phyloP scores from a whole-genome alignment of 2,797 vertebrate genomes.

The Helarctos malayanus region DNA sequence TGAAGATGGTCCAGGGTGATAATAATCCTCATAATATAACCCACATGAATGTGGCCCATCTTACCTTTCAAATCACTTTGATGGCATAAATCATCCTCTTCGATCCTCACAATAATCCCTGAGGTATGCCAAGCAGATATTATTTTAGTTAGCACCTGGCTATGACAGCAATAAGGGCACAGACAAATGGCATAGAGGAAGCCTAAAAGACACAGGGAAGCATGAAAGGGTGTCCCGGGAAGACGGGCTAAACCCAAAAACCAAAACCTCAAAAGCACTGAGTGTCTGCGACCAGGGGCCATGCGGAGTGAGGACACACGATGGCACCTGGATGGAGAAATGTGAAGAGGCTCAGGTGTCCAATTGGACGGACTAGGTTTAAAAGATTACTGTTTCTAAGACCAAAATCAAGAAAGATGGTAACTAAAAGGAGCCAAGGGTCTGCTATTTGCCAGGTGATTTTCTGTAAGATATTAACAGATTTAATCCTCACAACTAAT shows the following conservation, averaged over 20 bases:
- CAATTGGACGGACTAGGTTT: background rate
- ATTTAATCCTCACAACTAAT: constrained; percentile 35
- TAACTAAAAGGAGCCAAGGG: background rate
- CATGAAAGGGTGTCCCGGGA: background rate
- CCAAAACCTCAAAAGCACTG: background rate
- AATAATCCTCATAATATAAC: background rate
- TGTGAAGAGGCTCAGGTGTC: background rate
- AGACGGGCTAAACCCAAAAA: background rate
- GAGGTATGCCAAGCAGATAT: constrained; percentile 42
- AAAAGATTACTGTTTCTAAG: background rate
- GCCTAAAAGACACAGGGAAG: background rate
- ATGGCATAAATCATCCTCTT: constrained; percentile 36
- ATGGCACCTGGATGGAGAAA: background rate
- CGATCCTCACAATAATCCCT: constrained; percentile 15
- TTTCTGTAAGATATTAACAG: constrained; percentile 30
- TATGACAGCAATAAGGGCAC: background rate
- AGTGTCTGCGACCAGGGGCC: background rate
- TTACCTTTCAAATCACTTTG: constrained; percentile 67
- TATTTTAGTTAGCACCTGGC: constrained; percentile 32
- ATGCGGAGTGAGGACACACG: background rate
- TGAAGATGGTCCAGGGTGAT: constrained; percentile 54
- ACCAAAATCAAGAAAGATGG: background rate
- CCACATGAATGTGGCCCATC: background rate
- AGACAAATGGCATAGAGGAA: background rate
- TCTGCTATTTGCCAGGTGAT: background rate